Percentiles rank a stretch among this genome's conserved stretches.
Conservation (phyloP, 2,113 vertebrate genomes). For the Todiramphus chloris region DNA sequence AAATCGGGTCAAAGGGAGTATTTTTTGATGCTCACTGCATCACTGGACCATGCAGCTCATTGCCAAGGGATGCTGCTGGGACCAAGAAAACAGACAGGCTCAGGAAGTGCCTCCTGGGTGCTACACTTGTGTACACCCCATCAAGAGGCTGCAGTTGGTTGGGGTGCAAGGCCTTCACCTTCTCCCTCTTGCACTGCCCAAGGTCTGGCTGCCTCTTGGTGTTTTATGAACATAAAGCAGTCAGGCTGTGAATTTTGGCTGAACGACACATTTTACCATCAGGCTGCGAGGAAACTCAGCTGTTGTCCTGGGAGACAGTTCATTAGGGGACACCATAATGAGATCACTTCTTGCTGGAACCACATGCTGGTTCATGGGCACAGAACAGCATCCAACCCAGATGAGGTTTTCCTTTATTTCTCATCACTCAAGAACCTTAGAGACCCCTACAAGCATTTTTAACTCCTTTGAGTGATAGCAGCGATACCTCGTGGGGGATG, state of each 20-base stretch:
- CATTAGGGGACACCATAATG: background rate
- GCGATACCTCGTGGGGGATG: accelerated
- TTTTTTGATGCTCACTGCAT: background rate
- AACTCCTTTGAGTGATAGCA: background rate
- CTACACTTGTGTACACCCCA: accelerated
- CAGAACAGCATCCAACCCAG: background rate
- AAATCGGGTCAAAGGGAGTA: background rate
- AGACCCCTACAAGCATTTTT: background rate
- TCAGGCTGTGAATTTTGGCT: background rate
- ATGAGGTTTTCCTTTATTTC: background rate
- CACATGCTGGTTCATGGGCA: background rate
- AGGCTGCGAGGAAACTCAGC: background rate
- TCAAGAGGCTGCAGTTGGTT: background rate
- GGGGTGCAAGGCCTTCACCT: background rate
- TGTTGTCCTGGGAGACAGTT: background rate
- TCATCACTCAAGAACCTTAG: background rate
- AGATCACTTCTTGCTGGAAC: background rate
- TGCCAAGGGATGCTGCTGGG: background rate
- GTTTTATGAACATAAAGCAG: background rate
- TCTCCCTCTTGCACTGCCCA: accelerated
- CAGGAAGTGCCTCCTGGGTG: background rate
- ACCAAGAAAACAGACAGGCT: background rate
- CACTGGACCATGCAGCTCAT: background rate
- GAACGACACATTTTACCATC: background rate
- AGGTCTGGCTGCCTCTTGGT: background rate